Evolutionary conservation across 2,113 vertebrate species (phyloP).

Genomic region (Genyomyrus donnyi): DNA sequence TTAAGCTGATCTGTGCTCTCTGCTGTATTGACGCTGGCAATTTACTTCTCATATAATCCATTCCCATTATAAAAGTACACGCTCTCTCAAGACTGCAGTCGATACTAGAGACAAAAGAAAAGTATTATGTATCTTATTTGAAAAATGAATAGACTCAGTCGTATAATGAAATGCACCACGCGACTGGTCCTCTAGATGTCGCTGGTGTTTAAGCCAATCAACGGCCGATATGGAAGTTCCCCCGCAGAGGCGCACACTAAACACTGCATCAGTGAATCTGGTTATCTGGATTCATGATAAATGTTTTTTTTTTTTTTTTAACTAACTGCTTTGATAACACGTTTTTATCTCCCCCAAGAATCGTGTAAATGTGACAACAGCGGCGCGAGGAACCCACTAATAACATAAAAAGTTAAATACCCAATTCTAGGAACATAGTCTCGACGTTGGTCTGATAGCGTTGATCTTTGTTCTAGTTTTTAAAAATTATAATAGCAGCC

Average conservation of each 20-base stretch:
- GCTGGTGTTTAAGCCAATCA: neutral
- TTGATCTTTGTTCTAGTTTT: neutral
- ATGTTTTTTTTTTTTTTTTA: neutral
- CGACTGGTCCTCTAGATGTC: neutral
- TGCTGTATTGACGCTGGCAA: neutral
- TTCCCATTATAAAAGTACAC: constrained; percentile 4
- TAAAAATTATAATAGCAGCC: neutral
- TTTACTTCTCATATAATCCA: neutral
- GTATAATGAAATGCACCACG: neutral
- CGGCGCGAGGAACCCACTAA: neutral
- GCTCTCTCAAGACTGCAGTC: neutral
- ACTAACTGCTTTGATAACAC: neutral
- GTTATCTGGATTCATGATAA: neutral
- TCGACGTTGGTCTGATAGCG: neutral
- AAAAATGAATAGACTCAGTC: neutral
- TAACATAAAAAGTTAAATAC: neutral
- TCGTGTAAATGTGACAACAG: neutral
- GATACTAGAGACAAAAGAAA: neutral
- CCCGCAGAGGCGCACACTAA: neutral
- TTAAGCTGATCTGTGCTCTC: neutral
- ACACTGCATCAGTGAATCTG: neutral
- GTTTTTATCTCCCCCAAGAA: neutral
- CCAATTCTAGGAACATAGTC: neutral
- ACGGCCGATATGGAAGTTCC: neutral
- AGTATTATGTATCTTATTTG: neutral